phyloP scores from a whole-genome alignment of 2,888 invertebrate species.

The Drosophila ezoana region DNA sequence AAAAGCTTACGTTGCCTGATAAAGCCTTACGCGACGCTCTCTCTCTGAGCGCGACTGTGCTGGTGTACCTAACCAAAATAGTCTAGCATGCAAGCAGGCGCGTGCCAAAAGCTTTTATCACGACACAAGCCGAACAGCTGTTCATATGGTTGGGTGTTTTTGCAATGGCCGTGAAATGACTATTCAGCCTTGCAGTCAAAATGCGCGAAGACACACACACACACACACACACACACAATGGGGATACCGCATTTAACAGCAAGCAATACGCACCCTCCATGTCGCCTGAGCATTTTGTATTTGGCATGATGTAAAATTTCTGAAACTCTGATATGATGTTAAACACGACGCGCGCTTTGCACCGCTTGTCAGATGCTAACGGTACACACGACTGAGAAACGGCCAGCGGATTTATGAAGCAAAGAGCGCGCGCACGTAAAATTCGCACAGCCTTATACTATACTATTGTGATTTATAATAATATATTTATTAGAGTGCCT shows the following conservation, averaged over 20 bases:
- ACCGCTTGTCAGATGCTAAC: slow-evolving; percentile 58
- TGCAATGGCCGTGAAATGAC: slow-evolving; percentile 30
- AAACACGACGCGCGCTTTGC: slow-evolving; percentile 32
- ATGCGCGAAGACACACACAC: slow-evolving; percentile 16
- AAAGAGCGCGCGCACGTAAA: slow-evolving; percentile 26
- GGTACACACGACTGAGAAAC: slow-evolving; percentile 59
- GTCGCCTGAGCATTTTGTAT: slow-evolving; percentile 63
- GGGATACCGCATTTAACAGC: not conserved
- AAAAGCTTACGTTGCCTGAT: slow-evolving; percentile 40
- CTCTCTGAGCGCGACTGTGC: not conserved
- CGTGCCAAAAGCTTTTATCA: slow-evolving; percentile 60
- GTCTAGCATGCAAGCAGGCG: slow-evolving; percentile 68
- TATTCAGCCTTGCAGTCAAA: slow-evolving; percentile 34
- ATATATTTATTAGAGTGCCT: slow-evolving; percentile 45
- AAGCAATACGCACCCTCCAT: slow-evolving; percentile 66
- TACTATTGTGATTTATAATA: slow-evolving; percentile 32
- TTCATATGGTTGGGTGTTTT: slow-evolving; percentile 32
- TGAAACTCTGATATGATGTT: slow-evolving; percentile 18
- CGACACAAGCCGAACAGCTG: slow-evolving; percentile 62
- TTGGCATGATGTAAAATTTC: slow-evolving; percentile 53
- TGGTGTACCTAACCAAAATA: slow-evolving; percentile 28
- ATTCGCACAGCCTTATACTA: slow-evolving; percentile 46
- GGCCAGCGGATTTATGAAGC: slow-evolving; percentile 25
- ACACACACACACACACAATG: slow-evolving; percentile 5
- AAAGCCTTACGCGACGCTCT: slow-evolving; percentile 28